Base-by-base conservation (phyloP, 2,888 invertebrate species). In the Apodemia duryi region DNA sequence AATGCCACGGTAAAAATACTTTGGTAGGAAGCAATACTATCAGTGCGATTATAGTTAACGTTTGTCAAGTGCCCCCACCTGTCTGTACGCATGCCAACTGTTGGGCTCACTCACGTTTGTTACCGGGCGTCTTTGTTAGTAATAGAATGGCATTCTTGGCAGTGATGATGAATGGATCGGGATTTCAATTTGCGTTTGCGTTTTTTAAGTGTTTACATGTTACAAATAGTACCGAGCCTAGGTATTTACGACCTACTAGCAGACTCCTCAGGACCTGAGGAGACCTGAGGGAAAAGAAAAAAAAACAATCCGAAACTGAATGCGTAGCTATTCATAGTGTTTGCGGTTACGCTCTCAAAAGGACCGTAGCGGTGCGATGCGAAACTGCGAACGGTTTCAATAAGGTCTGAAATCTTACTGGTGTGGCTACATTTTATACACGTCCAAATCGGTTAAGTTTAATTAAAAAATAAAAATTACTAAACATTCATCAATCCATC, bases 91-190 rank as follows among this genome's bases (percentile, higher is more conserved):
- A 57, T 57, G 57, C 57, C 57, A 57, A 57, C 46, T 49, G n/a
- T n/a, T 49, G 29, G 54, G 51, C n/a, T 32, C 10, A 13, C 29
- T 32, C 57, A 32, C 32, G 57, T 32, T 13, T 29, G 57, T 57
- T 57, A 6, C 32, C 13, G 9, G 13, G 11, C 11, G 57, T 32
- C 13, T 13, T 7, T 57, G 57, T 29, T 57, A 32, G 57, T 57
- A 57, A 57, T 57, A 57, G 57, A 57, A 4, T 7, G 11, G 29
- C 57, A 32, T 57, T 57, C 57, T 57, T 57, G 57, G 57, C 57
- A 52, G 28, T 52, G 13, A 9, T 11, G 54, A 29, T 57, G 57
- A 57, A 57, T 57, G 57, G 57, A 10, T 2, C 13, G n/a, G 13
- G 13, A 46, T 46, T 46, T 13, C 13, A 13, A 46, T 54, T 54